These are phyloP conservation scores for Holotrichia oblita DNA, from an alignment of 1,140 invertebrate genomes.

Conservation along the genomic window DNA sequence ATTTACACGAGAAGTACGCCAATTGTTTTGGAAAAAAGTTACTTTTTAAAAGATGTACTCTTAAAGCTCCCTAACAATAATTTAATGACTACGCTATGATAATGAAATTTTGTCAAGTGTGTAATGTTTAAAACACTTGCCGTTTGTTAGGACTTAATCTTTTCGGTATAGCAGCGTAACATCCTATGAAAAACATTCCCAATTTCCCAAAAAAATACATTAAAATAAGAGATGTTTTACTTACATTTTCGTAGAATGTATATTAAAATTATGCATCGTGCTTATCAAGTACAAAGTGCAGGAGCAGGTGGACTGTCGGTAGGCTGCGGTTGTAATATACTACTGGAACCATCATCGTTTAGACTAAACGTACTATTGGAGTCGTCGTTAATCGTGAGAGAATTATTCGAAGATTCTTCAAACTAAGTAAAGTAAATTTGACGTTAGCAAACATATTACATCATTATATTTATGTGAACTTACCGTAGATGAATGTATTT, in stretches of 20 bases:
- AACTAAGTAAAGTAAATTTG: conserved; percentile 50
- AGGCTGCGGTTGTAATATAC: conserved; percentile 38
- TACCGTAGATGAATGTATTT: conserved; percentile 51
- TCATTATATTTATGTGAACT: conserved; percentile 36
- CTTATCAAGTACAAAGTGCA: conserved; percentile 47
- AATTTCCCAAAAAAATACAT: neutral
- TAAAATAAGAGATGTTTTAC: conserved; percentile 20
- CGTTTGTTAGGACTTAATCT: too few relatives aligned
- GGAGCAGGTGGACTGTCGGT: conserved; percentile 44
- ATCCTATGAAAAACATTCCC: neutral
- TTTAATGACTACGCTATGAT: too few relatives aligned
- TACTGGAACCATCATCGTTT: conserved; percentile 47
- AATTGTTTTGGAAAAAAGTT: too few relatives aligned
- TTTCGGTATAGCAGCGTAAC: too few relatives aligned
- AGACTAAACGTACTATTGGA: conserved; percentile 57
- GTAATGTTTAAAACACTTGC: too few relatives aligned
- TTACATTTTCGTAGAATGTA: conserved; percentile 38
- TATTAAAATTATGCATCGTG: conserved; percentile 27
- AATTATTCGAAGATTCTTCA: conserved; percentile 59
- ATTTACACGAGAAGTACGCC: too few relatives aligned
- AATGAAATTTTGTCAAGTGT: too few relatives aligned
- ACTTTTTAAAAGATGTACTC: too few relatives aligned
- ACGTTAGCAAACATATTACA: neutral
- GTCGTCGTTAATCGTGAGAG: conserved; percentile 57
- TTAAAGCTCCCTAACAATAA: too few relatives aligned